Evolutionary conservation across 2,888 invertebrate species (phyloP).

Genomic region (Xestia xanthographa): DNA sequence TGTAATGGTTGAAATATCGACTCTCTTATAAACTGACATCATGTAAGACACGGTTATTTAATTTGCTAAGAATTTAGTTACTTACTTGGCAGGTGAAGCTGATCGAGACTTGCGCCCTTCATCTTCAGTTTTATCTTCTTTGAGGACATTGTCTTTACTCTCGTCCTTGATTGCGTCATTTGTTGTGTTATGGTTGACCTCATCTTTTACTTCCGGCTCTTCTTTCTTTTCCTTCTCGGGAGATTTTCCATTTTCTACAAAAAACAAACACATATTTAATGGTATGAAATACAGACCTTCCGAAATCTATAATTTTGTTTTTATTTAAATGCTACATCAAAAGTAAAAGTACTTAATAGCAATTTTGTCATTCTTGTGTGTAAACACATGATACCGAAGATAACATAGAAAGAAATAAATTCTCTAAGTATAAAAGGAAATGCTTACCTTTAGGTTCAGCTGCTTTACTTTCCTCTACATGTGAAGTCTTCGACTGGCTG

Average conservation of each 20-base stretch:
- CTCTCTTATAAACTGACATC: neutral
- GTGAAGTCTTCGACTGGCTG: conserved; percentile 74
- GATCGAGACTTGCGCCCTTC: conserved; percentile 84
- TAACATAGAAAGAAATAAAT: neutral
- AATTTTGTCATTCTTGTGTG: neutral
- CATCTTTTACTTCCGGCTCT: conserved; percentile 82
- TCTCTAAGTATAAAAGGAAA: neutral
- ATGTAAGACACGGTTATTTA: neutral
- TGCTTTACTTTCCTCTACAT: conserved; percentile 81
- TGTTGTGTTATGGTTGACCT: conserved; percentile 78
- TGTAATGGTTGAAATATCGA: neutral
- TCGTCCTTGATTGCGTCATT: conserved; percentile 80
- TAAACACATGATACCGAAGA: neutral
- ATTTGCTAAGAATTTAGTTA: neutral
- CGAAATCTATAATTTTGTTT: neutral
- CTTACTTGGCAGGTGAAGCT: conserved; percentile 85
- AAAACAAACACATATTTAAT: neutral
- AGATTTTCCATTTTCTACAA: conserved; percentile 86
- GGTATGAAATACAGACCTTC: neutral
- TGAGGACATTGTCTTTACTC: conserved; percentile 77
- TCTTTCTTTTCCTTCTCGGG: conserved; percentile 86
- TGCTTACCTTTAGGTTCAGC: conserved; percentile 83
- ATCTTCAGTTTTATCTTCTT: conserved; percentile 79
- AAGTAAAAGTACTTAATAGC: too few relatives aligned
- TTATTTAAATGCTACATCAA: neutral